phyloP scores from a whole-genome alignment of 35 echinoderm and acorn worm genomes.

The Amphiura filiformis region DNA sequence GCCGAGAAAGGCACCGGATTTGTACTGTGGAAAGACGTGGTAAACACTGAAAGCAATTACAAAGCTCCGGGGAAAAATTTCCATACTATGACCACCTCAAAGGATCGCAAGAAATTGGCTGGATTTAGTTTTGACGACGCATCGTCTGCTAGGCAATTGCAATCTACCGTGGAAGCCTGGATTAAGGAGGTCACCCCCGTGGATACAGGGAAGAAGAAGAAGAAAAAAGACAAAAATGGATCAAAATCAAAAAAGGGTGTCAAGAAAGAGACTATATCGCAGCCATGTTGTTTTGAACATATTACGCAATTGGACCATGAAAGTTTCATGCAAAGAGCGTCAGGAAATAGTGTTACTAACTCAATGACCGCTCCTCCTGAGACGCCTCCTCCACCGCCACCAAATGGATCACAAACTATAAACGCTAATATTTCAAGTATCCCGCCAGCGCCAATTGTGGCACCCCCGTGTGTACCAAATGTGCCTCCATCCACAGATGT shows the following conservation, averaged over 20 bases:
- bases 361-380: background rate
- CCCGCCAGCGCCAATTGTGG: background rate
- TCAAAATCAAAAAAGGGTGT: slow-evolving; percentile 55
- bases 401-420: background rate
- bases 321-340: slow-evolving; percentile 44
- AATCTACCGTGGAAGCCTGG: slow-evolving; percentile 66
- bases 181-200: slow-evolving; percentile 46
- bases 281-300: slow-evolving; percentile 97
- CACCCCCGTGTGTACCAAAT: background rate
- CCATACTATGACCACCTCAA: slow-evolving; percentile 69
- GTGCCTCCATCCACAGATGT: background rate
- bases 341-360: background rate
- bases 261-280: slow-evolving; percentile 88
- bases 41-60: slow-evolving; percentile 57
- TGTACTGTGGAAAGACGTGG: slow-evolving; percentile 73
- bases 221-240: slow-evolving; percentile 68
- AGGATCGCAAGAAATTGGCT: slow-evolving; percentile 56
- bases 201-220: slow-evolving; percentile 32
- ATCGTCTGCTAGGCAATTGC: slow-evolving; percentile 57
- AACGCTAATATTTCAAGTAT: slow-evolving; percentile 26
- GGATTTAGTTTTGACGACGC: slow-evolving; percentile 96
- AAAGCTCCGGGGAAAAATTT: slow-evolving; percentile 86
- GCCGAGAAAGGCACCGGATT: slow-evolving; percentile 96
- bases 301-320: slow-evolving; percentile 88
- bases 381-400: background rate